Percentiles rank a stretch among this genome's conserved stretches.
Evolutionary conservation across 1,140 invertebrate genomes (phyloP).

Genomic region (Drosophila kanapiae): DNA sequence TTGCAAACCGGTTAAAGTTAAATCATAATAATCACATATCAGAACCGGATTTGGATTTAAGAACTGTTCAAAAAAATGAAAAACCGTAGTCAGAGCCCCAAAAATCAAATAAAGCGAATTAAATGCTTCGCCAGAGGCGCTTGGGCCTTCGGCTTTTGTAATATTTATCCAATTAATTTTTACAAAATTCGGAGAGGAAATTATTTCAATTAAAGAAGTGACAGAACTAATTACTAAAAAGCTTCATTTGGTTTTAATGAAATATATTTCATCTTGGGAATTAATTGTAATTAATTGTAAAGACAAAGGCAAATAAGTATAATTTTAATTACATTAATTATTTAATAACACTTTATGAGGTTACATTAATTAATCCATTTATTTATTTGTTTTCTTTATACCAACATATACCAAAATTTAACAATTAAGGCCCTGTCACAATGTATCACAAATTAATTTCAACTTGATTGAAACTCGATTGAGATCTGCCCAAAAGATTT

Average conservation of each 20-base stretch:
- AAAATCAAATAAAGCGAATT: conserved; percentile 33
- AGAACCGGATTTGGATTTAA: conserved; percentile 54
- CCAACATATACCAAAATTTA: conserved; percentile 25
- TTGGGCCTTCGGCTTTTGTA: conserved; percentile 2
- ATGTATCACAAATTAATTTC: conserved; percentile 25
- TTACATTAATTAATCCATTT: too few species aligned
- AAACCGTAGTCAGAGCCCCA: conserved; percentile 17
- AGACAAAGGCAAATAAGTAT: too few species aligned
- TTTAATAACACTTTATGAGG: too few species aligned
- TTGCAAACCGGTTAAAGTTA: conserved; percentile 43
- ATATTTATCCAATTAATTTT: conserved; percentile 16
- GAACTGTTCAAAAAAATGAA: conserved; percentile 29
- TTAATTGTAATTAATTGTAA: not conserved
- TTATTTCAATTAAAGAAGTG: conserved; percentile 3
- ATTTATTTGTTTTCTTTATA: too few species aligned
- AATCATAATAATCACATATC: conserved; percentile 48
- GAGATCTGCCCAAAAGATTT: conserved; percentile 45
- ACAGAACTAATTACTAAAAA: conserved; percentile 3
- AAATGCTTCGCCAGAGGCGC: conserved; percentile 30
- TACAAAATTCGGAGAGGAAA: not conserved
- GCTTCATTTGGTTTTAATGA: not conserved
- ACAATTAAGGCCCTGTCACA: conserved; percentile 41
- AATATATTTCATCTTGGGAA: not conserved
- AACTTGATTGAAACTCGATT: conserved; percentile 30
- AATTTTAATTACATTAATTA: too few species aligned